Conservation (phyloP, 2,888 invertebrate genomes). For the Sarcophaga rosellei region DNA sequence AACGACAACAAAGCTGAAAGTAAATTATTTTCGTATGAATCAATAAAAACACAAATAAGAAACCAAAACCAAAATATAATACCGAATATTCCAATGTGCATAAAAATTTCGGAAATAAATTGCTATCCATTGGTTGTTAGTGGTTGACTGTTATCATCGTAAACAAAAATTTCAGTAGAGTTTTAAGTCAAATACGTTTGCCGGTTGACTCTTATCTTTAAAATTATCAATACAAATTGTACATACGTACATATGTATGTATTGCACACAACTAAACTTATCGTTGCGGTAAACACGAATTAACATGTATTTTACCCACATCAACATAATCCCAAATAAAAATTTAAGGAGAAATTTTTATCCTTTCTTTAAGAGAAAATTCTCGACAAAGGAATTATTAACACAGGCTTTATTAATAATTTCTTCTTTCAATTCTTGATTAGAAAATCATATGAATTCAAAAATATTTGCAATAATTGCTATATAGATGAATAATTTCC, state of each 20-base stretch:
- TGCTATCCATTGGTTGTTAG: not conserved
- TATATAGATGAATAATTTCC: too few relatives aligned
- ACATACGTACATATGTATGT: not conserved
- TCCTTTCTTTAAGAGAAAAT: too few relatives aligned
- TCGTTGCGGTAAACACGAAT: too few relatives aligned
- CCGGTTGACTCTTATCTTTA: not conserved
- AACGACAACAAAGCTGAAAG: constrained; percentile 43
- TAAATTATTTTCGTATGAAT: constrained; percentile 33
- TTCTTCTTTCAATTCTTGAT: too few relatives aligned
- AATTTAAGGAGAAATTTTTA: too few relatives aligned
- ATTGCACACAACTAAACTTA: not conserved
- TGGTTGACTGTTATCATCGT: too few relatives aligned
- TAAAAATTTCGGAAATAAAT: not conserved
- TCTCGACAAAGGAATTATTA: too few relatives aligned
- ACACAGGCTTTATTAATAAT: too few relatives aligned
- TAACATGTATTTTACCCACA: too few relatives aligned
- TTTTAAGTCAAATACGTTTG: not conserved
- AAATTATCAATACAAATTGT: not conserved
- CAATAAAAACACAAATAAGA: constrained; percentile 22
- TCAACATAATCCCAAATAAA: too few relatives aligned
- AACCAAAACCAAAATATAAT: not conserved
- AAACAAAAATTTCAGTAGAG: not conserved
- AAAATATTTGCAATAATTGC: too few relatives aligned
- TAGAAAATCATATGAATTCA: too few relatives aligned
- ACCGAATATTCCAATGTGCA: not conserved